Conservation (phyloP, 1,140 invertebrate genomes). For the Argopecten irradians region DNA sequence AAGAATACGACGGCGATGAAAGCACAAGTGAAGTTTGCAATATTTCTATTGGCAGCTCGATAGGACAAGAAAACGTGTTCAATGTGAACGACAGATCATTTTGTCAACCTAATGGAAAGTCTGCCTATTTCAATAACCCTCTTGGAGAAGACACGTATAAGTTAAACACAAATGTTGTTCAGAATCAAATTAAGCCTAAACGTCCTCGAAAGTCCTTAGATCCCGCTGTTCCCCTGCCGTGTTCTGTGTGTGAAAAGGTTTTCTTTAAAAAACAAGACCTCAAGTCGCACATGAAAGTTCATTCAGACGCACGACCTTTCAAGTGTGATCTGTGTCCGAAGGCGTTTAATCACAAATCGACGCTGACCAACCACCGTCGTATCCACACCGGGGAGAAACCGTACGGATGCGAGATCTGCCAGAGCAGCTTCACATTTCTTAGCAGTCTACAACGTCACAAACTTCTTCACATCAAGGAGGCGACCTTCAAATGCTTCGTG, state of each 20-base stretch:
- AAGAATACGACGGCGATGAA: not conserved
- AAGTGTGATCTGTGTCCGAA: not conserved
- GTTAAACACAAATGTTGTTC: not conserved
- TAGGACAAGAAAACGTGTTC: conserved; percentile 16
- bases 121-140: not conserved
- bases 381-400: not conserved
- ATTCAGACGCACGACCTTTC: not conserved
- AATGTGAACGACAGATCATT: not conserved
- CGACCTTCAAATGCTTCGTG: not conserved
- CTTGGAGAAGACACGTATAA: not conserved
- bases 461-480: not conserved
- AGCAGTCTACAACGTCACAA: conserved; percentile 4
- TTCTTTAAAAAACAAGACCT: conserved; percentile 9
- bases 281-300: not conserved
- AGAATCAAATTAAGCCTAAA: not conserved
- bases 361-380: not conserved
- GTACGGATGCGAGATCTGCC: not conserved
- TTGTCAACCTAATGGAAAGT: not conserved
- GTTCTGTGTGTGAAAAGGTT: not conserved
- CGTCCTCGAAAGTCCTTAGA: not conserved
- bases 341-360: not conserved
- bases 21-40: not conserved
- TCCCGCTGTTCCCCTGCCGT: not conserved
- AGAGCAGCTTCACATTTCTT: not conserved
- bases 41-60: not conserved